Percentiles rank a stretch among this genome's conserved stretches.
Evolutionary conservation across 2,113 vertebrate genomes (phyloP).

Genomic region (Eudyptes chrysolophus): DNA sequence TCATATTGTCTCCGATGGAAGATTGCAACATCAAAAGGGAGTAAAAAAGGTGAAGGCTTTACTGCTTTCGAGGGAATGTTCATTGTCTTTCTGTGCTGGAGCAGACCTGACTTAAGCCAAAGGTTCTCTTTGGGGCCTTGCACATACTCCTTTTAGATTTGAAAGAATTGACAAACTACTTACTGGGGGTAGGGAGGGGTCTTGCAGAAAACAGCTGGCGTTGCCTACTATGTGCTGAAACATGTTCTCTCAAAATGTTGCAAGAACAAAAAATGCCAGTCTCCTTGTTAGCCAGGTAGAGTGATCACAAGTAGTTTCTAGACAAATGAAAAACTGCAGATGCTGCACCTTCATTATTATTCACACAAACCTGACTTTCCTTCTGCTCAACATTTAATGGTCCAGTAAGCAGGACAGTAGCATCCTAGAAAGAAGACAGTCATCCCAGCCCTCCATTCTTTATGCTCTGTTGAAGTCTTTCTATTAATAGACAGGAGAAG

Average conservation of each 20-base stretch:
- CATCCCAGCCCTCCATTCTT: not conserved
- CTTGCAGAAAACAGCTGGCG: not conserved
- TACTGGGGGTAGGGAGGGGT: not conserved
- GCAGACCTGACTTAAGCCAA: not conserved
- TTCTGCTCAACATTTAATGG: conserved; percentile 41
- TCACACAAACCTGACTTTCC: conserved; percentile 7
- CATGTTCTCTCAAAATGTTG: not conserved
- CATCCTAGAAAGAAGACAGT: not conserved
- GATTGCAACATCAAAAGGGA: not conserved
- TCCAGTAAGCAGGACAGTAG: not conserved
- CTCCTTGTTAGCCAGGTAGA: not conserved
- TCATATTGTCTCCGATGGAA: not conserved
- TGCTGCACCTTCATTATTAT: not conserved
- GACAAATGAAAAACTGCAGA: not conserved
- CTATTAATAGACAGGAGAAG: not conserved
- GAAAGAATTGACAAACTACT: not conserved
- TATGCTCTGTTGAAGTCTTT: not conserved
- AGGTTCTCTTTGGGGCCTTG: not conserved
- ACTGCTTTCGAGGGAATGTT: not conserved
- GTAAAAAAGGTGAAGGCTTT: not conserved
- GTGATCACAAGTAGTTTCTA: not conserved
- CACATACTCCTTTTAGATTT: not conserved
- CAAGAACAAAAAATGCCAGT: not conserved
- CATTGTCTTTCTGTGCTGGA: not conserved
- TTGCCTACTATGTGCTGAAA: not conserved